Evolutionary conservation across 2,888 invertebrate genomes (phyloP).

Genomic region (Subacronicta megacephala): DNA sequence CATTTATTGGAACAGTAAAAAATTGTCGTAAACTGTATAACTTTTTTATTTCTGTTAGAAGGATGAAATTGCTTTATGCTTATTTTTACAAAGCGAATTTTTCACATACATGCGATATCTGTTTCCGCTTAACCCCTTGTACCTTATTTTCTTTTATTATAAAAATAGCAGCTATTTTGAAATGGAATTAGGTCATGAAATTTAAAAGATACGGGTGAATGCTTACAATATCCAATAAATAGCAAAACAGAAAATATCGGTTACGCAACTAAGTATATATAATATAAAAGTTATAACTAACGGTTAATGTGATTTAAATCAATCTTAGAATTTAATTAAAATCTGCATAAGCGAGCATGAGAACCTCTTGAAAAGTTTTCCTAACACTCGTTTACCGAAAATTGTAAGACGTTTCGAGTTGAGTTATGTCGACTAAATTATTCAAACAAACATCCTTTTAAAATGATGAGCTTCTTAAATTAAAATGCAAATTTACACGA

Average conservation of each 20-base stretch:
- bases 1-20: constrained; percentile 2
- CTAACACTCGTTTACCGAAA: not conserved
- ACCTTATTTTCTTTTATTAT: no score
- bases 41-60: not conserved
- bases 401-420: not conserved
- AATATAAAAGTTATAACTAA: no score
- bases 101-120: not conserved
- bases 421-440: constrained; percentile 10
- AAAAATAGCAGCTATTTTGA: not conserved
- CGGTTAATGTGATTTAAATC: no score
- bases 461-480: constrained; percentile 13
- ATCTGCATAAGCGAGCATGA: not conserved
- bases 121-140: not conserved
- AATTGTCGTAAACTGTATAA: not conserved
- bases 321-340: not conserved
- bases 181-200: no score
- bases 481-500: not conserved
- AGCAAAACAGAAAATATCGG: no score
- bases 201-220: not conserved
- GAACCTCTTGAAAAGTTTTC: not conserved
- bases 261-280: no score
- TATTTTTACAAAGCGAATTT: not conserved
- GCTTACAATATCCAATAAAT: no score
- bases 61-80: not conserved
- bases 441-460: constrained; percentile 12